Evolutionary conservation across 2,888 invertebrate species (phyloP), one percentile per base, ranked within the genome.

Genomic region (Synanthedon andrenaeformis): DNA sequence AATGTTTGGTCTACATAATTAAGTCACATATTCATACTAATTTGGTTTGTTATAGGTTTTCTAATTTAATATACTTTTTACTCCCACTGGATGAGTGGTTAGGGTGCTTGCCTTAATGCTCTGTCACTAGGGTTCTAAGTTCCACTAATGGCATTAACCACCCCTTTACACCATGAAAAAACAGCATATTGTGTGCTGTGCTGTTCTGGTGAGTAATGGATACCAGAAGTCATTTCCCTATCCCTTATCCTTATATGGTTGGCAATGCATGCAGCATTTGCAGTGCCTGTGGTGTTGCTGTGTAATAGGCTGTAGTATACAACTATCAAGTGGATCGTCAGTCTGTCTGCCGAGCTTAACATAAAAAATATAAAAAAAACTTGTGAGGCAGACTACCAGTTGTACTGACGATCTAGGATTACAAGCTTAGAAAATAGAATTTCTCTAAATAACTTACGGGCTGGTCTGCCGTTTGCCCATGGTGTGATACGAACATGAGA

Each of bases 391-490:
- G 12, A 11, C 23, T 23, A 49, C 17, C 14, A 53, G 14, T 45
- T 49, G 41, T 50, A 49, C 23, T 61, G 13, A 6, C 19, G 4
- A 3, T 3, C 8, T 13, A 12, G 12, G 49, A 10, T 17, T 12
- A 19, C 23, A 19, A 10, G 23, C 3, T 49, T 49, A 17, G 4
- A 49, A 13, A 13, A 13, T 45, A 14, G 14, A 12, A 14, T 19
- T 11, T 17, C 4, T 49, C 19, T 12, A 8, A 28, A n/a, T 17
- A 51, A 82, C 94, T 92, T 91, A 96, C 96, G 93, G 62, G 91
- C 89, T 73, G 95, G 91, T 80, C 92, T 97, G 75, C 98, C 98
- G 76, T 95, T 92, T 65, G 91, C 92, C 97, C 97, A 98, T 62
- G 93, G 92, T 2, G 95, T 95, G 63, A 96, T 92, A 75, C 91